phyloP scores from a whole-genome alignment of 2,113 vertebrate species.

The Alaudala cheleensis region DNA sequence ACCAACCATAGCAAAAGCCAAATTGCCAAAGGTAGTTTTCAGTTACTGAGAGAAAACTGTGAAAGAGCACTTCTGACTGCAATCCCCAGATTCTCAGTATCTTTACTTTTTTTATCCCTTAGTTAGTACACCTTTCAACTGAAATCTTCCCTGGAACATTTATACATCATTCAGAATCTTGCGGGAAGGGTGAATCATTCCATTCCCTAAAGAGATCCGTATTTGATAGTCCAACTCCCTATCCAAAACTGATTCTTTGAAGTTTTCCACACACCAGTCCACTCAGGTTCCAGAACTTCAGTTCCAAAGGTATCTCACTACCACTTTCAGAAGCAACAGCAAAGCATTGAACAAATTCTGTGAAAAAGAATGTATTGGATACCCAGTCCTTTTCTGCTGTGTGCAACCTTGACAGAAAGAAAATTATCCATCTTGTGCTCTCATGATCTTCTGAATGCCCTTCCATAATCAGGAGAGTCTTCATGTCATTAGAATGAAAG shows the following conservation, averaged over 20 bases:
- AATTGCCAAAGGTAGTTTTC: neutral
- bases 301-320: neutral
- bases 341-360: neutral
- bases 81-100: neutral
- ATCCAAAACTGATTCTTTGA: neutral
- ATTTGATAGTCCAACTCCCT: neutral
- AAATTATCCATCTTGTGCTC: neutral
- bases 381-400: neutral
- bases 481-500: neutral
- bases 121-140: neutral
- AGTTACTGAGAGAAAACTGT: neutral
- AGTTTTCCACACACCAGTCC: neutral
- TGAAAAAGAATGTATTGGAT: neutral
- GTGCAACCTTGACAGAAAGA: neutral
- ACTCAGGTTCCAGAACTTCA: constrained; percentile 2
- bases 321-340: neutral
- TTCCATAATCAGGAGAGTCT: neutral
- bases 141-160: neutral
- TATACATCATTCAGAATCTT: constrained; percentile 8
- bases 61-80: neutral
- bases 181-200: neutral
- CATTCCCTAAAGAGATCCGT: constrained; percentile 6
- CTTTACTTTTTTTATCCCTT: neutral
- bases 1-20: neutral
- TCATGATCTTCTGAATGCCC: neutral